Conservation (phyloP, 2,888 invertebrate species). For the Parnassius mnemosyne region DNA sequence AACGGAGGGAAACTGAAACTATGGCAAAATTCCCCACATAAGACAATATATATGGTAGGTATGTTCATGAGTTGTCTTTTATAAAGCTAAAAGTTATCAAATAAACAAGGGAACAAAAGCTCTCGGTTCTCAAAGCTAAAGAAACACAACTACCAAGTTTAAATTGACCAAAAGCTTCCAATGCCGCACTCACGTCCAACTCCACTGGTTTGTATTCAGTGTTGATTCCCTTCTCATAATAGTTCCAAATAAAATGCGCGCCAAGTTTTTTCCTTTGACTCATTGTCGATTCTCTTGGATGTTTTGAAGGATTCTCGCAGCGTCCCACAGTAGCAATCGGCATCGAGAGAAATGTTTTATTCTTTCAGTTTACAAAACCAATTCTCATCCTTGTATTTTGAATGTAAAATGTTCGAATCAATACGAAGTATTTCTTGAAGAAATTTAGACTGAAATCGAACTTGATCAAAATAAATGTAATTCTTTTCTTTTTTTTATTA, state of each 20-base stretch:
- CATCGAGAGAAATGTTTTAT: constrained; percentile 15
- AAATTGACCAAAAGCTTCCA: constrained; percentile 54
- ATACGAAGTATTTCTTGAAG: too few relatives aligned
- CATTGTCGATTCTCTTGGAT: constrained; percentile 31
- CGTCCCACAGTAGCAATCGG: not conserved
- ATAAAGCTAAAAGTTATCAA: not conserved
- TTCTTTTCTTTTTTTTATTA: too few relatives aligned
- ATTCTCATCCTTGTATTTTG: not conserved
- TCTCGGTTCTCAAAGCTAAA: constrained; percentile 17
- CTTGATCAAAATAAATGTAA: too few relatives aligned
- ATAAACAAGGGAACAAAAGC: not conserved
- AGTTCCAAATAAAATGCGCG: constrained; percentile 36
- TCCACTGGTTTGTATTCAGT: constrained; percentile 36
- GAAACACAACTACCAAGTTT: constrained; percentile 42
- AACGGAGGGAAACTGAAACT: too few relatives aligned
- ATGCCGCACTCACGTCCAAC: constrained; percentile 28
- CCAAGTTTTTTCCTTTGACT: constrained; percentile 34
- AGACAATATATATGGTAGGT: too few relatives aligned
- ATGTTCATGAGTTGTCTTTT: too few relatives aligned
- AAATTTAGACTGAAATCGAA: too few relatives aligned
- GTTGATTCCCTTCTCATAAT: constrained; percentile 38
- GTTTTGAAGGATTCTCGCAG: constrained; percentile 13
- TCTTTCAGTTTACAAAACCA: constrained; percentile 9
- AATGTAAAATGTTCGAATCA: too few relatives aligned
- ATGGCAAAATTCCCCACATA: too few relatives aligned